phyloP scores from a whole-genome alignment of 2,888 invertebrate genomes.

The Melinopterus prodromus region DNA sequence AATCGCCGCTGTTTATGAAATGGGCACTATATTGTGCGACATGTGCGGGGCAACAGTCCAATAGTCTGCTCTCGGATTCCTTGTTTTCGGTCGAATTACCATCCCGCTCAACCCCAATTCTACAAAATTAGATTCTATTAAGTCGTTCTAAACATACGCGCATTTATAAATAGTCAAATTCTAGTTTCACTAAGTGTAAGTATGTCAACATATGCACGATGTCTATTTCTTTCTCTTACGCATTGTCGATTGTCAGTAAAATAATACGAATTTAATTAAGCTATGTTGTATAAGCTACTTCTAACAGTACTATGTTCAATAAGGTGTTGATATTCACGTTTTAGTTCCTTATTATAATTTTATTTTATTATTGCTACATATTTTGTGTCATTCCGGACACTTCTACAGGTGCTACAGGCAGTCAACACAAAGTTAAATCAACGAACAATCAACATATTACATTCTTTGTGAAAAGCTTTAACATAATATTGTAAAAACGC shows the following conservation, averaged over 20 bases:
- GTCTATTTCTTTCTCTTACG: conserved; percentile 11
- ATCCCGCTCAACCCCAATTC: conserved; percentile 20
- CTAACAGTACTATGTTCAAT: too few relatives aligned
- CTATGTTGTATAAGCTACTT: too few relatives aligned
- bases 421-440: too few relatives aligned
- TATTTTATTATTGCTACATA: too few relatives aligned
- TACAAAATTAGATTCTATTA: conserved; percentile 26
- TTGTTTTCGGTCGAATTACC: conserved; percentile 10
- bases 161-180: conserved; percentile 32
- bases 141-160: conserved; percentile 24
- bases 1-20: background rate
- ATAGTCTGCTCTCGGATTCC: background rate
- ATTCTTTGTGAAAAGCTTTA: too few relatives aligned
- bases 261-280: background rate
- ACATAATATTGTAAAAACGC: too few relatives aligned
- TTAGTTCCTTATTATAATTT: too few relatives aligned
- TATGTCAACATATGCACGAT: conserved; percentile 31
- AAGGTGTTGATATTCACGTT: too few relatives aligned
- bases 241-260: background rate
- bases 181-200: conserved; percentile 28
- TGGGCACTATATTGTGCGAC: background rate
- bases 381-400: too few relatives aligned
- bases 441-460: too few relatives aligned
- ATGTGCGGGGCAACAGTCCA: background rate
- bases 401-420: too few relatives aligned